A percentile compares a stretch with the other conserved stretches of the same genome.
These are phyloP conservation scores for Peribatodes rhomboidaria DNA, from an alignment of 2,888 invertebrate genomes.

Conservation along the genomic window DNA sequence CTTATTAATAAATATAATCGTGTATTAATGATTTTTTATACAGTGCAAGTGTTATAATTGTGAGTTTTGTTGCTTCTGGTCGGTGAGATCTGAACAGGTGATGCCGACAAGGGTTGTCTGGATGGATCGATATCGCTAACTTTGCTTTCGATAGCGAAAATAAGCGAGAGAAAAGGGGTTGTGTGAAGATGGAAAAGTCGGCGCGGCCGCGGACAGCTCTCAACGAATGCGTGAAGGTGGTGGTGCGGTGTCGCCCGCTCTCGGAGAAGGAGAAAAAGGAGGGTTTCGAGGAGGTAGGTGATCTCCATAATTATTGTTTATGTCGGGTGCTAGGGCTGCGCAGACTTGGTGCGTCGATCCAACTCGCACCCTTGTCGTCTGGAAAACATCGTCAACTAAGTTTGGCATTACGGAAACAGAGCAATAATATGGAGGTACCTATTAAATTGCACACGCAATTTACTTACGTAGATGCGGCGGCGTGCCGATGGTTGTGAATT, in stretches of 20 bases:
- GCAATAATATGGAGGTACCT: not conserved
- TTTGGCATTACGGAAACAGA: constrained; percentile 8
- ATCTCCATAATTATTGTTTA: constrained; percentile 50
- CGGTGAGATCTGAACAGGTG: constrained; percentile 70
- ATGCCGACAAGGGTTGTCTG: constrained; percentile 76
- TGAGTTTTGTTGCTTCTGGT: constrained; percentile 55
- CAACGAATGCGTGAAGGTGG: constrained; percentile 97
- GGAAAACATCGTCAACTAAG: constrained; percentile 2
- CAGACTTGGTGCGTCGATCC: constrained; percentile 66
- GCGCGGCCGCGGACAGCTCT: constrained; percentile 83
- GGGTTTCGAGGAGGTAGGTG: constrained; percentile 88
- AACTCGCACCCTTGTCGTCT: not conserved
- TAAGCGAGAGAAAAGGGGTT: constrained; percentile 62
- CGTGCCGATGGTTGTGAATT: not conserved
- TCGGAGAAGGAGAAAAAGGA: constrained; percentile 93
- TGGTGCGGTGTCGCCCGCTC: constrained; percentile 98
- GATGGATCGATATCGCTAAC: constrained; percentile 84
- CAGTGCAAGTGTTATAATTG: constrained; percentile 45
- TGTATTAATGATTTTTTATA: constrained; percentile 62
- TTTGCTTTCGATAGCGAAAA: constrained; percentile 65
- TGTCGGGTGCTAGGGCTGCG: constrained; percentile 58
- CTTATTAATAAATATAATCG: constrained; percentile 71
- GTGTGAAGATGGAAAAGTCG: constrained; percentile 80
- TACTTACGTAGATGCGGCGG: not conserved
- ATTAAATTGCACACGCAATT: not conserved